A percentile compares a stretch with the other conserved stretches of the same genome.
Evolutionary conservation across 2,888 invertebrate species (phyloP).

Genomic region (Aleiodes testaceus): DNA sequence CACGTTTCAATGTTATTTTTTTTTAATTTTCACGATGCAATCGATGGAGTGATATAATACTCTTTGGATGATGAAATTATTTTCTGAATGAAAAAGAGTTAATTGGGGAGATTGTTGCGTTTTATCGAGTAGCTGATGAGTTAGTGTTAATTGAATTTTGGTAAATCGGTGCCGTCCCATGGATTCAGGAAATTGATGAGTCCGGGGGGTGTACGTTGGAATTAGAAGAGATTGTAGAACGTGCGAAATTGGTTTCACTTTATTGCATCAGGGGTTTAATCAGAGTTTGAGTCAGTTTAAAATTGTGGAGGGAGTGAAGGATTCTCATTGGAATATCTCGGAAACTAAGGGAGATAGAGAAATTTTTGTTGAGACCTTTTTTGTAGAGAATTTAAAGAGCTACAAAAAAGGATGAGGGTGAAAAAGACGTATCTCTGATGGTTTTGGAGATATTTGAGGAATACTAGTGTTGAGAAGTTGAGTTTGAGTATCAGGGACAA

Average conservation of each 20-base stretch:
- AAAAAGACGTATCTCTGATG: too few species aligned
- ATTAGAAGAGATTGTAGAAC: background rate
- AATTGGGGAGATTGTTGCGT: background rate
- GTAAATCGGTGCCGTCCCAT: conserved; percentile 14
- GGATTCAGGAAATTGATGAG: conserved; percentile 43
- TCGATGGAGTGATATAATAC: background rate
- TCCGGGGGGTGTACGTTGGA: conserved; percentile 23
- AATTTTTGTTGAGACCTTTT: too few species aligned
- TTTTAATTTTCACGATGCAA: background rate
- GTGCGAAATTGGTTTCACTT: background rate
- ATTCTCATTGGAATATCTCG: too few species aligned
- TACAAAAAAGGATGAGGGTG: too few species aligned
- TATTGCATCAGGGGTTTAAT: background rate
- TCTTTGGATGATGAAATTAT: too few species aligned
- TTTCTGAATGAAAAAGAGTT: too few species aligned
- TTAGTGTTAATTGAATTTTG: conserved; percentile 39
- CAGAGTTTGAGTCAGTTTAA: background rate
- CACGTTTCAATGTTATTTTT: conserved; percentile 8
- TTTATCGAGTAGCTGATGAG: conserved; percentile 22
- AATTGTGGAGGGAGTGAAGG: too few species aligned
- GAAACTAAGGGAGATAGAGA: too few species aligned
- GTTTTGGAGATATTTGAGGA: too few species aligned
- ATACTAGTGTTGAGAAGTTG: too few species aligned
- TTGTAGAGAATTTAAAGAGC: too few species aligned
- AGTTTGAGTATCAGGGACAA: too few species aligned